Evolutionary conservation across 2,888 invertebrate species (phyloP).

Genomic region (Leptinotarsa haldemani): DNA sequence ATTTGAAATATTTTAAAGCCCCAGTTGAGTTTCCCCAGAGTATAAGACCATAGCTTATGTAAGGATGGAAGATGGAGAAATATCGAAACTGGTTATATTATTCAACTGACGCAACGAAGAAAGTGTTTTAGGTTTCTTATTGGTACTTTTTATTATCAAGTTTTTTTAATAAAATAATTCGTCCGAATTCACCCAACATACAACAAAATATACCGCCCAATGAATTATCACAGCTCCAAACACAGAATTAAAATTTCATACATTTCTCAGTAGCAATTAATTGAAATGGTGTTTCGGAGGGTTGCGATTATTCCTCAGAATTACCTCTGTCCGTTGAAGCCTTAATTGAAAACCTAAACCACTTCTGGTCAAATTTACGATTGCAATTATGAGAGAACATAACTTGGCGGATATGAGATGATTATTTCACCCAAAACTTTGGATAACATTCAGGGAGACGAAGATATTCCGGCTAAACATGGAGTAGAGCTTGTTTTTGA

Average conservation of each 20-base stretch:
- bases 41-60: too few relatives aligned
- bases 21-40: too few relatives aligned
- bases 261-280: conserved; percentile 4
- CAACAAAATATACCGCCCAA: neutral
- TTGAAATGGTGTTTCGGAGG: conserved; percentile 13
- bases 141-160: too few relatives aligned
- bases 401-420: conserved; percentile 6
- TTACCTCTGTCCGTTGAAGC: neutral
- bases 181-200: neutral
- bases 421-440: conserved; percentile 1
- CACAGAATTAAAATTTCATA: neutral
- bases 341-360: conserved; percentile 14
- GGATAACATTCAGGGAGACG: neutral
- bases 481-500: neutral
- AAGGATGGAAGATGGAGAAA: too few relatives aligned
- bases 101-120: too few relatives aligned
- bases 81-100: too few relatives aligned
- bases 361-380: conserved; percentile 8
- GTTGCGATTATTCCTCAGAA: conserved; percentile 6
- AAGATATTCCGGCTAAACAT: neutral
- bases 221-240: neutral
- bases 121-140: too few relatives aligned
- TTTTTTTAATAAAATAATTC: too few relatives aligned
- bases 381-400: neutral
- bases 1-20: too few relatives aligned